Percentiles rank a stretch among this genome's conserved stretches.
These are phyloP conservation scores for Hemicentrotus pulcherrimus DNA, from an alignment of 35 echinoderm and acorn worm species.

Conservation along the genomic window DNA sequence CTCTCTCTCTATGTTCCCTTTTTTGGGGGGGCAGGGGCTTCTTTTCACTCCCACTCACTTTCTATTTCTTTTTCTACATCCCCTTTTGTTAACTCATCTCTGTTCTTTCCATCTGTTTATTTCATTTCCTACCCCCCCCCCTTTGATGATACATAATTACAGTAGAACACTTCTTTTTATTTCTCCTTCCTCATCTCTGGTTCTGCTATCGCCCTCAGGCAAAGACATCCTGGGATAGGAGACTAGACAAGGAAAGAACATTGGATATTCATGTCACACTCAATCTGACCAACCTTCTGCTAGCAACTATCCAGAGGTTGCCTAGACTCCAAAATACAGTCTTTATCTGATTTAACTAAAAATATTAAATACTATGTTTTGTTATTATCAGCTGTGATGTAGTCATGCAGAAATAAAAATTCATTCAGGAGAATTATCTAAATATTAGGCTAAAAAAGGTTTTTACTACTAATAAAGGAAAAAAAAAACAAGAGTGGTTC, in stretches of 20 bases:
- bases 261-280: not conserved
- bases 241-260: not conserved
- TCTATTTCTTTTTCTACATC: too few species aligned
- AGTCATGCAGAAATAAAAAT: too few species aligned
- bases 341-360: not conserved
- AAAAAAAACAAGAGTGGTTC: too few species aligned
- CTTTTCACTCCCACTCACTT: too few species aligned
- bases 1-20: too few species aligned
- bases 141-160: not conserved
- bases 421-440: too few species aligned
- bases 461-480: too few species aligned
- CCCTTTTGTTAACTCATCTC: too few species aligned
- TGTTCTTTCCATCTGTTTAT: not conserved
- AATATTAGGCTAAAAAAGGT: too few species aligned
- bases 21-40: too few species aligned
- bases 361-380: too few species aligned
- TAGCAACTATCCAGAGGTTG: not conserved
- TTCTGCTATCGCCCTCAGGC: not conserved
- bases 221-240: not conserved
- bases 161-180: not conserved
- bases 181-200: not conserved
- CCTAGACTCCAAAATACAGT: not conserved
- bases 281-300: not conserved
- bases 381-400: not conserved
- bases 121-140: not conserved